Conservation (phyloP, 2,888 invertebrate species). For the Euplagia quadripunctaria region DNA sequence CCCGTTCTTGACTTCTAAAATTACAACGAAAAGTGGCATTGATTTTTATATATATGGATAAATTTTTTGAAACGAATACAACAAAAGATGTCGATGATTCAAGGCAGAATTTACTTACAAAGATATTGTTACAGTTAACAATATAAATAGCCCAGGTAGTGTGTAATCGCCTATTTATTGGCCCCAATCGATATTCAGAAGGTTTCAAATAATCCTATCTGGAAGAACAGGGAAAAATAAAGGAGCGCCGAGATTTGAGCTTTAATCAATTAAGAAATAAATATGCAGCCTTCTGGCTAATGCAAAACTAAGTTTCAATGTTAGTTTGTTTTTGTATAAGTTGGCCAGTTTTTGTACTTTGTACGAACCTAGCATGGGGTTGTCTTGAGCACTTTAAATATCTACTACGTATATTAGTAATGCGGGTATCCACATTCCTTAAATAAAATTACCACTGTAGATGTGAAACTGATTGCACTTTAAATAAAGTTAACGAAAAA, state of each 20-base stretch:
- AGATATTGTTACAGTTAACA: background rate
- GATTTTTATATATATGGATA: too few species aligned
- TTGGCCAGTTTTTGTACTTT: conserved; percentile 15
- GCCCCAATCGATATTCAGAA: conserved; percentile 37
- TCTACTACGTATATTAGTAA: too few species aligned
- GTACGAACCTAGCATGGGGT: background rate
- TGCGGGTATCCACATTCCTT: too few species aligned
- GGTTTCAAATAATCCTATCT: conserved; percentile 38
- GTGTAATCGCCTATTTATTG: conserved; percentile 10
- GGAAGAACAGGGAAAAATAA: conserved; percentile 36
- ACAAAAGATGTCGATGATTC: too few species aligned
- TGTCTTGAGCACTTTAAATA: background rate
- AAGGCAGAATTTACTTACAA: too few species aligned
- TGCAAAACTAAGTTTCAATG: conserved; percentile 22
- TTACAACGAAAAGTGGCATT: too few species aligned
- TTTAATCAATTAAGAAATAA: conserved; percentile 50
- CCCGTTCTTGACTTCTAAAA: too few species aligned
- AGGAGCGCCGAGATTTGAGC: conserved; percentile 27
- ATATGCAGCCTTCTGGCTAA: conserved; percentile 33
- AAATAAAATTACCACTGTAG: too few species aligned
- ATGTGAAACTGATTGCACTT: too few species aligned
- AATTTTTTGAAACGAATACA: too few species aligned
- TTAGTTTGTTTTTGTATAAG: conserved; percentile 21
- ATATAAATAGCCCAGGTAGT: background rate
- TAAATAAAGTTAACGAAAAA: too few species aligned